Conservation (phyloP, 2,113 vertebrate species). For the Theristicus caerulescens region DNA sequence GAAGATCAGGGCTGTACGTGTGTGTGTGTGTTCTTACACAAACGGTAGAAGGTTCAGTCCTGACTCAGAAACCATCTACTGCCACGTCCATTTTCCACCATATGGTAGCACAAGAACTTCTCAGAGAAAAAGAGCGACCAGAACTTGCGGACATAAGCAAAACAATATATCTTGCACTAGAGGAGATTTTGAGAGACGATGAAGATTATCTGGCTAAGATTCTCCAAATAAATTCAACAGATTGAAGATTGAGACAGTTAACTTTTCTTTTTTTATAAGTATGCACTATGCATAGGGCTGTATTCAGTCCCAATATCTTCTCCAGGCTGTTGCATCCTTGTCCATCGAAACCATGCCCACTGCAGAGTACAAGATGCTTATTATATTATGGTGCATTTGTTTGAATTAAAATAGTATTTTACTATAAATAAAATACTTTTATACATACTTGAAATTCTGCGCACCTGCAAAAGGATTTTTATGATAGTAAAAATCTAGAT, state of each 20-base stretch:
- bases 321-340: background rate
- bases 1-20: background rate
- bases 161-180: background rate
- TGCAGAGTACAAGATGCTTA: background rate
- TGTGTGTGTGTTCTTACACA: background rate
- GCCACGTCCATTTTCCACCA: background rate
- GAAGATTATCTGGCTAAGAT: background rate
- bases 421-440: background rate
- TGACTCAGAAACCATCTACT: background rate
- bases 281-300: background rate
- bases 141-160: background rate
- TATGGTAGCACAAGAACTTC: background rate
- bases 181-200: background rate
- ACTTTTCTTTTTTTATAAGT: background rate
- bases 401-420: background rate
- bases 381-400: background rate
- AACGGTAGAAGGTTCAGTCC: background rate
- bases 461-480: background rate
- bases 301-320: background rate
- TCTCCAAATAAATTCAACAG: background rate
- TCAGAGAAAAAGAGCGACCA: background rate
- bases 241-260: background rate
- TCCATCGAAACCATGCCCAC: background rate
- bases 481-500: background rate
- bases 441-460: background rate